Base-by-base conservation (phyloP, 1,140 invertebrate species). In the Olivierus martensii region DNA sequence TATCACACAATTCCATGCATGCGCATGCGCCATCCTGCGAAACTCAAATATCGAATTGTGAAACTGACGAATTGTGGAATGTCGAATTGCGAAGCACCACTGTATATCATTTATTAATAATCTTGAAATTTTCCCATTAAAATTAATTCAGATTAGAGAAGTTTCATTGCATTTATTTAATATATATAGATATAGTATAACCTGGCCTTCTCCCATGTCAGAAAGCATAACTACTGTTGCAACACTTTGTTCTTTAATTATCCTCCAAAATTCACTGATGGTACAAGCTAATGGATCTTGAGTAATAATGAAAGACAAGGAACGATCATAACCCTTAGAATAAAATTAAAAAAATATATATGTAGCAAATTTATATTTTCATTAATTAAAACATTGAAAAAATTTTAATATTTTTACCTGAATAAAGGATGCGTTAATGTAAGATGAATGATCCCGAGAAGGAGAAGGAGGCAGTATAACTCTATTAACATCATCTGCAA, bases 401-500 rank as follows among this genome's bases (percentile, higher is more conserved):
- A 46, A 46, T 6, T 17, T 39, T 43, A 49, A 41, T 51, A 39
- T 10, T 12, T 18, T 66, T 67, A 78, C 89, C 74, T 95, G 90
- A 59, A 97, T 90, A 68, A 94, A 96, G 1, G 89, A 93, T 2
- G 92, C 92, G 71, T 97, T 96, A 57, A 96, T 96, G 64, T 96
- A 97, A 0, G 91, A 93, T 22, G 88, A 92, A 67, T 87, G 84
- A 66, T 95, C 89, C 62, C 79, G 77, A 21, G 55, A 79, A 77
- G 48, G 85, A 79, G 59, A 89, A 5, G 87, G 87, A 17, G 81
- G 81, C 12, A 89, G 70, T 61, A 88, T 88, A 36, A 93, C 87
- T 58, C 88, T 73, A 73, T 90, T 91, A 62, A 85, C 76, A 69
- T 92, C 87, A 69, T 88, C 64, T 65, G 51, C 14, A 61, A 51